Percentiles rank a stretch among this genome's conserved stretches.
phyloP scores from a whole-genome alignment of 2,797 vertebrate genomes.

The Fistularia commersonii region DNA sequence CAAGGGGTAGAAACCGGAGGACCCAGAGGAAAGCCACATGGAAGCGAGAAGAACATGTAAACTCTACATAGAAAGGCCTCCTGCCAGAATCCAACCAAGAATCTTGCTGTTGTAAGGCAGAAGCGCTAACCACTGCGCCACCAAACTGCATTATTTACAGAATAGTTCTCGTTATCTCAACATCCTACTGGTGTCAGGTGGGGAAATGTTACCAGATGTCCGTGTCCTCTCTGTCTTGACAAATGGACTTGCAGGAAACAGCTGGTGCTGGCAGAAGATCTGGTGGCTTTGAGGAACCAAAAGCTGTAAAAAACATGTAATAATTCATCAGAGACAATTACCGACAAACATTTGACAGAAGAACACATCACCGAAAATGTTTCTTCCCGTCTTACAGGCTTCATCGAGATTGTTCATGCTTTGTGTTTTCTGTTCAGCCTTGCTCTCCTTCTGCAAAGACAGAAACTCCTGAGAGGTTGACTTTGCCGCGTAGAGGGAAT shows the following conservation, averaged over 20 bases:
- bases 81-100: too few relatives aligned
- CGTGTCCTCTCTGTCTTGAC: slow-evolving; percentile 23
- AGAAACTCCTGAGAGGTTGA: slow-evolving; percentile 88
- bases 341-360: background rate
- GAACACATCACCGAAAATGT: background rate
- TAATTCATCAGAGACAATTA: background rate
- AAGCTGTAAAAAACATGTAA: slow-evolving; percentile 42
- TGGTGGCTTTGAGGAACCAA: slow-evolving; percentile 54
- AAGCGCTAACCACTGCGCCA: too few relatives aligned
- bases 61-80: too few relatives aligned
- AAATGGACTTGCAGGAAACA: slow-evolving; percentile 31
- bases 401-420: slow-evolving; percentile 90
- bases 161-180: too few relatives aligned
- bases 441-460: slow-evolving; percentile 75
- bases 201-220: slow-evolving; percentile 51
- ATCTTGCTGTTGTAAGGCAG: too few relatives aligned
- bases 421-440: slow-evolving; percentile 80
- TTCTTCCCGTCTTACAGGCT: slow-evolving; percentile 69
- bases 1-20: too few relatives aligned
- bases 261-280: slow-evolving; percentile 56
- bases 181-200: background rate
- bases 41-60: too few relatives aligned
- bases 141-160: too few relatives aligned
- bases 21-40: too few relatives aligned
- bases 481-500: slow-evolving; percentile 78